phyloP scores from a whole-genome alignment of 2,113 vertebrate genomes.

The Caranx ignobilis region DNA sequence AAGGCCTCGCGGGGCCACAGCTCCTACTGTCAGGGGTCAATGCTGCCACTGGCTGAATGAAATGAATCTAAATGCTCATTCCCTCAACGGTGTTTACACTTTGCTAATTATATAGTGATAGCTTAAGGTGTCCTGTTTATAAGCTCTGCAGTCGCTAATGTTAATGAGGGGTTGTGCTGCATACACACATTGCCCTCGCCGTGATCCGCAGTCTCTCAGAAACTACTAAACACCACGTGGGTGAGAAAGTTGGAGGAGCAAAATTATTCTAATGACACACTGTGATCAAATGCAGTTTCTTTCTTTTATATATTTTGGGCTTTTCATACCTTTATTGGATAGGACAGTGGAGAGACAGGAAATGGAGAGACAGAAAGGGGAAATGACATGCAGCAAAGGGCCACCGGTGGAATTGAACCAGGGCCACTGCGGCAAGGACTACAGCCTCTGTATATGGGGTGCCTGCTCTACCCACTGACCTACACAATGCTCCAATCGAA shows the following conservation, averaged over 20 bases:
- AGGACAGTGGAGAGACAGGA: too few species aligned
- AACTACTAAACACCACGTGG: not conserved
- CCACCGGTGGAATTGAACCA: too few species aligned
- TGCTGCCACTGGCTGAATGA: constrained; percentile 17
- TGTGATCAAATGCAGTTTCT: not conserved
- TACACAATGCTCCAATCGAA: not conserved
- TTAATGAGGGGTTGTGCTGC: not conserved
- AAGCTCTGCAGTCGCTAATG: not conserved
- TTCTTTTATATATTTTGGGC: too few species aligned
- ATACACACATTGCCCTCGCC: not conserved
- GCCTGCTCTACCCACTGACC: too few species aligned
- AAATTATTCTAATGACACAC: not conserved
- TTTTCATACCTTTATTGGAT: too few species aligned
- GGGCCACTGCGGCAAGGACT: too few species aligned
- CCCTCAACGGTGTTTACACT: constrained; percentile 3
- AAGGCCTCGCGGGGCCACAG: constrained; percentile 1
- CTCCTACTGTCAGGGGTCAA: constrained; percentile 23
- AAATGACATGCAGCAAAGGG: too few species aligned
- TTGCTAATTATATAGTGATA: not conserved
- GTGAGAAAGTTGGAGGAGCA: not conserved
- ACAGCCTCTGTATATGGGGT: too few species aligned
- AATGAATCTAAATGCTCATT: not conserved
- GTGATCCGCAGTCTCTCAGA: not conserved
- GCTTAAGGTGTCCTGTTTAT: not conserved
- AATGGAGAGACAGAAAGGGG: too few species aligned